A percentile compares a stretch with the other conserved stretches of the same genome.
Conservation (phyloP, 2,888 invertebrate genomes). For the Idaea dimidiata region DNA sequence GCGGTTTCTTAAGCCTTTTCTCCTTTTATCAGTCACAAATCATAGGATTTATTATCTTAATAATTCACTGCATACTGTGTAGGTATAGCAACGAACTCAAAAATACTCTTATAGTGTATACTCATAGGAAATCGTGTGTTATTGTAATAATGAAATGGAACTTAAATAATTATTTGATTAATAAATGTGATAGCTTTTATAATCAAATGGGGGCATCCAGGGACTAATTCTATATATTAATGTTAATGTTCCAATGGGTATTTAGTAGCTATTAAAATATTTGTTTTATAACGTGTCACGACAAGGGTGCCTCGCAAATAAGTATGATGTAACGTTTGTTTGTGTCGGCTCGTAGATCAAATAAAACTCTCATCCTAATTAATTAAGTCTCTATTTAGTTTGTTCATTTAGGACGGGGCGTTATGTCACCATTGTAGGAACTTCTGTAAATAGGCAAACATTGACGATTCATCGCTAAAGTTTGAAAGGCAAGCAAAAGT, state of each 20-base stretch:
- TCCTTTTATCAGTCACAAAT: too few relatives aligned
- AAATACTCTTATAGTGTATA: too few relatives aligned
- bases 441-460: neutral
- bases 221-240: neutral
- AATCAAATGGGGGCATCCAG: neutral
- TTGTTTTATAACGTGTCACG: neutral
- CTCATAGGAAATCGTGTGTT: too few relatives aligned
- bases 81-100: too few relatives aligned
- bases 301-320: neutral
- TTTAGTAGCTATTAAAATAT: neutral
- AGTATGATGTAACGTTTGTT: conserved; percentile 1
- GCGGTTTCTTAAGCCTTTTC: too few relatives aligned
- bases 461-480: neutral
- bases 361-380: neutral
- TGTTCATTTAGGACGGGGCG: neutral
- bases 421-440: neutral
- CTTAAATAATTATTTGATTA: neutral
- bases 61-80: too few relatives aligned
- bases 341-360: neutral
- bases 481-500: neutral
- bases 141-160: too few relatives aligned
- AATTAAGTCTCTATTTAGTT: conserved; percentile 1
- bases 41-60: too few relatives aligned
- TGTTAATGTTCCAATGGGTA: neutral
- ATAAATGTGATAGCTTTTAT: neutral